phyloP scores from a whole-genome alignment of 1,140 invertebrate genomes.

The Penaeus vannamei region DNA sequence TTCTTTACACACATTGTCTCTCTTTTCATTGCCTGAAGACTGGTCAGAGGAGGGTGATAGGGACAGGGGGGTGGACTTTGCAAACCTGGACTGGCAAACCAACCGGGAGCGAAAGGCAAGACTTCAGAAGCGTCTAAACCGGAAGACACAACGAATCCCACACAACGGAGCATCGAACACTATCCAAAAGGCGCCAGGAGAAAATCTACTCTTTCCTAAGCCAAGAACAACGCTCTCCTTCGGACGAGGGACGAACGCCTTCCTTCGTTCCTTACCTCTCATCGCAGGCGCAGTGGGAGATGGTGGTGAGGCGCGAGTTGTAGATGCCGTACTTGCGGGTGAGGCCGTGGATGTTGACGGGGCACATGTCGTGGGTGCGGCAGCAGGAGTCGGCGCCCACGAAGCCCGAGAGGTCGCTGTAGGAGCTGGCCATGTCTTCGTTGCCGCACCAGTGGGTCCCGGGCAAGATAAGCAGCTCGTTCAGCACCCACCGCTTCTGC shows the following conservation, averaged over 20 bases:
- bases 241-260: neutral
- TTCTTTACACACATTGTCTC: too few relatives aligned
- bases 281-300: slow-evolving; percentile 91
- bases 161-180: too few relatives aligned
- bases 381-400: slow-evolving; percentile 81
- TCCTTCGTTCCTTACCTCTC: slow-evolving; percentile 77
- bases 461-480: slow-evolving; percentile 73
- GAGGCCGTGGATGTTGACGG: slow-evolving; percentile 80
- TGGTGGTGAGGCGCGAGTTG: slow-evolving; percentile 86
- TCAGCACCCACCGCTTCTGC: slow-evolving; percentile 70
- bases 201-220: neutral
- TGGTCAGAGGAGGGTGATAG: too few relatives aligned
- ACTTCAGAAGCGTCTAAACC: too few relatives aligned
- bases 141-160: too few relatives aligned
- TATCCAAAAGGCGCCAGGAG: too few relatives aligned
- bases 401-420: slow-evolving; percentile 78
- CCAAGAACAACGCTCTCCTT: neutral
- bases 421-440: slow-evolving; percentile 71
- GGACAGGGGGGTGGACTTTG: too few relatives aligned
- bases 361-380: slow-evolving; percentile 84
- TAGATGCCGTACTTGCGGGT: slow-evolving; percentile 78
- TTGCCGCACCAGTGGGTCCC: slow-evolving; percentile 76
- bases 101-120: too few relatives aligned
- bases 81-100: too few relatives aligned
- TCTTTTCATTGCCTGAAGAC: too few relatives aligned